Percentiles rank a stretch among this genome's conserved stretches.
Conservation (phyloP, 2,888 invertebrate species). For the Leucophora obtusa region DNA sequence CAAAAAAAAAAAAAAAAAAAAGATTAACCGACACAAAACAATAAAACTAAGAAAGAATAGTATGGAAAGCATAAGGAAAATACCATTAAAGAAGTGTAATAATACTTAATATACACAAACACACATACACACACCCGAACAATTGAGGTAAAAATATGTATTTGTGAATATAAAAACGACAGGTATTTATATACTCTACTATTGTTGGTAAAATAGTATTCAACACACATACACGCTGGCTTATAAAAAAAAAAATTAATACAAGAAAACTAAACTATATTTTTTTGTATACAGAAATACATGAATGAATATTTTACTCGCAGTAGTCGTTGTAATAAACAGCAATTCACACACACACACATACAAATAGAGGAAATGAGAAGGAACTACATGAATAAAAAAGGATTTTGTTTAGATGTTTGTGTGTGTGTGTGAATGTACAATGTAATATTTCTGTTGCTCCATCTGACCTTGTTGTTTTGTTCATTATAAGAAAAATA, state of each 20-base stretch:
- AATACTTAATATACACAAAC: neutral
- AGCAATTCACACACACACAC: neutral
- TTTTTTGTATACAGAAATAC: too few relatives aligned
- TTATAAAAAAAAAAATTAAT: neutral
- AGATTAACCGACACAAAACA: neutral
- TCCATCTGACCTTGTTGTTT: constrained; percentile 14
- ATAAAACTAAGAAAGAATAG: neutral
- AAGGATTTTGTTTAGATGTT: neutral
- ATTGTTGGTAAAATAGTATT: neutral
- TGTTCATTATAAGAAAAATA: neutral
- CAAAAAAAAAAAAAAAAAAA: neutral
- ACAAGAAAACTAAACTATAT: neutral
- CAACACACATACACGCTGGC: neutral
- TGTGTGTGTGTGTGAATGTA: neutral
- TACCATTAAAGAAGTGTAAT: constrained; percentile 9
- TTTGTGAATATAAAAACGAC: neutral
- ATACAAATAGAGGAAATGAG: neutral
- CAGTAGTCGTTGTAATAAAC: neutral
- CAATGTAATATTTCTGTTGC: neutral
- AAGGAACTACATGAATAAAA: neutral
- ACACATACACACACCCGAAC: neutral
- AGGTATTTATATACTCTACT: neutral
- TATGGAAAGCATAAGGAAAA: neutral
- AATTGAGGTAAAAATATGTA: neutral
- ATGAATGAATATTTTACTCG: too few relatives aligned